These are phyloP conservation scores for Drosophila paranaensis DNA, from an alignment of 2,888 invertebrate genomes.

Conservation along the genomic window DNA sequence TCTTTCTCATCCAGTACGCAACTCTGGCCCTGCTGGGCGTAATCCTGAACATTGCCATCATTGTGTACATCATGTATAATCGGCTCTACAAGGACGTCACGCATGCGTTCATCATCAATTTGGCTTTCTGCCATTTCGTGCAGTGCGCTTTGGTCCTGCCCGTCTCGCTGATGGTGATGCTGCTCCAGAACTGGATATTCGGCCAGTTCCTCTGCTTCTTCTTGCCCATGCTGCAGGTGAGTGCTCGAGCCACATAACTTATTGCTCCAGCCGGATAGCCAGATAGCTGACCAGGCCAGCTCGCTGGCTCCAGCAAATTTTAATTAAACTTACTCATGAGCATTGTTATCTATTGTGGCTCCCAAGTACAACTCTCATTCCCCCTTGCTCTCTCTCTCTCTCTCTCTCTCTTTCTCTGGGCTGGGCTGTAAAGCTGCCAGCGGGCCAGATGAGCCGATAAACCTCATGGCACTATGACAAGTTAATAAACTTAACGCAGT, in stretches of 20 bases:
- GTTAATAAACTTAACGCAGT: conserved; percentile 55
- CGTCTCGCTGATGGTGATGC: conserved; percentile 88
- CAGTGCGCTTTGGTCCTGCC: conserved; percentile 89
- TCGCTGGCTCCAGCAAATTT: conserved; percentile 14
- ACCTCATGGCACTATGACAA: conserved; percentile 52
- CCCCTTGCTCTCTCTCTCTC: neutral
- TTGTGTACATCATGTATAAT: conserved; percentile 86
- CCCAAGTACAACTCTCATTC: neutral
- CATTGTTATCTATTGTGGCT: conserved; percentile 38
- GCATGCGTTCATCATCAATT: conserved; percentile 88
- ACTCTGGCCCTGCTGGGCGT: conserved; percentile 87
- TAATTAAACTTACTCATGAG: conserved; percentile 52
- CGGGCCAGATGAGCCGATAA: conserved; percentile 45
- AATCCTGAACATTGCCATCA: conserved; percentile 87
- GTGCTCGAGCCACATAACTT: conserved; percentile 54
- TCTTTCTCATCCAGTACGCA: conserved; percentile 88
- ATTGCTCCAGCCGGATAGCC: conserved; percentile 1
- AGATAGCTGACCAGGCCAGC: neutral
- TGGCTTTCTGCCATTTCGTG: conserved; percentile 88
- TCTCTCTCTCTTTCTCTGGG: neutral
- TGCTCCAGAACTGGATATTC: conserved; percentile 90
- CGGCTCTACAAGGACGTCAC: conserved; percentile 87
- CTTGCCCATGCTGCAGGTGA: conserved; percentile 90
- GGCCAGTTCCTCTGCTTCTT: conserved; percentile 90
- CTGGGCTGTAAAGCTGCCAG: conserved; percentile 33